phyloP scores from a whole-genome alignment of 2,113 vertebrate genomes.

The Girardinichthys multiradiatus region DNA sequence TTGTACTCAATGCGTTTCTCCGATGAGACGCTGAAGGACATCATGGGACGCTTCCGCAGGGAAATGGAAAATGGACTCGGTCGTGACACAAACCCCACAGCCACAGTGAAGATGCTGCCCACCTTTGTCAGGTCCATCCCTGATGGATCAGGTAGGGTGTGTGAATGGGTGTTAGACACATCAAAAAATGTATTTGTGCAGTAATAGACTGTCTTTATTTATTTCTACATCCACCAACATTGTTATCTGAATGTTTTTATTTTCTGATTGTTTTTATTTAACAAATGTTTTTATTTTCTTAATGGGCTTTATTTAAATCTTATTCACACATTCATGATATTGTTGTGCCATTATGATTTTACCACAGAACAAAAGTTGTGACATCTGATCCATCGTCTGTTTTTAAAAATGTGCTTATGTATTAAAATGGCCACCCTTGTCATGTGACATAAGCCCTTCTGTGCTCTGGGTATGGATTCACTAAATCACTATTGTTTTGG shows the following conservation, averaged over 20 bases:
- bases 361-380: neutral
- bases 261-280: neutral
- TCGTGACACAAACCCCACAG: conserved; percentile 90
- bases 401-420: conserved; percentile 64
- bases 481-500: conserved; percentile 41
- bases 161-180: neutral
- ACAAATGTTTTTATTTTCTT: neutral
- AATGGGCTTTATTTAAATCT: no score
- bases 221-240: no score
- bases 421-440: conserved; percentile 16
- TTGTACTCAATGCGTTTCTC: conserved; percentile 96
- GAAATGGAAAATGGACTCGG: conserved; percentile 92
- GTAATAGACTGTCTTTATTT: no score
- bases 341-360: neutral
- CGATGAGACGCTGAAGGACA: conserved; percentile 89
- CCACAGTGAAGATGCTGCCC: conserved; percentile 94
- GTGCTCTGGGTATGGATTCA: conserved; percentile 42
- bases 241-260: neutral
- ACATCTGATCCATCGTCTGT: neutral
- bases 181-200: no score
- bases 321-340: neutral
- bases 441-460: conserved; percentile 49
- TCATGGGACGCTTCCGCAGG: conserved; percentile 90
- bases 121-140: conserved; percentile 98
- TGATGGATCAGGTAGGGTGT: conserved; percentile 87